Percentiles rank a stretch among this genome's conserved stretches.
Evolutionary conservation across 2,113 vertebrate species (phyloP).

Genomic region (Aptenodytes forsteri): DNA sequence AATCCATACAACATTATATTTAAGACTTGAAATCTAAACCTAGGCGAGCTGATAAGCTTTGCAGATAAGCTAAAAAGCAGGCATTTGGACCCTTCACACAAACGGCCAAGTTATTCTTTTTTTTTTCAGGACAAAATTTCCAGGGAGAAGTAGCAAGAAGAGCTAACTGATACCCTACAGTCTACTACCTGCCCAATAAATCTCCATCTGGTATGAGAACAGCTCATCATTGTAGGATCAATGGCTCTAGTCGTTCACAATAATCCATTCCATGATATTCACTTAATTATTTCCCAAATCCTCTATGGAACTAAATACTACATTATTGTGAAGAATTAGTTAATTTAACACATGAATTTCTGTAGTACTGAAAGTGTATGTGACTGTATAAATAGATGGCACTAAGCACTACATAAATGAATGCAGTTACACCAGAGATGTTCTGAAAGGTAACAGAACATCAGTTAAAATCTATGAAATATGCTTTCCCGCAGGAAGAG

Average conservation of each 20-base stretch:
- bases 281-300: not conserved
- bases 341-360: not conserved
- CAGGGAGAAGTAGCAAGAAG: not conserved
- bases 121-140: not conserved
- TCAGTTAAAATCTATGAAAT: not conserved
- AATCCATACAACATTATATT: not conserved
- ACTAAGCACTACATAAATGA: not conserved
- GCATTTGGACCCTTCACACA: not conserved
- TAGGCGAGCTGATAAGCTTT: not conserved
- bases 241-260: not conserved
- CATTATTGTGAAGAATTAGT: not conserved
- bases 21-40: not conserved
- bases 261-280: not conserved
- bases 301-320: not conserved
- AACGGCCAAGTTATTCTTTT: not conserved
- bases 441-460: not conserved
- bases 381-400: not conserved
- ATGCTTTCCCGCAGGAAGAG: not conserved
- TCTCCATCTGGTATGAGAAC: not conserved
- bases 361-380: not conserved
- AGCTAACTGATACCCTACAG: not conserved
- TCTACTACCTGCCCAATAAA: not conserved
- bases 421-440: not conserved
- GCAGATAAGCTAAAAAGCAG: not conserved
- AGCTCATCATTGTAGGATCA: not conserved